A percentile compares a stretch with the other conserved stretches of the same genome.
These are phyloP conservation scores for Ctenopoma multispine DNA, from an alignment of 2,797 vertebrate species.

Conservation along the genomic window DNA sequence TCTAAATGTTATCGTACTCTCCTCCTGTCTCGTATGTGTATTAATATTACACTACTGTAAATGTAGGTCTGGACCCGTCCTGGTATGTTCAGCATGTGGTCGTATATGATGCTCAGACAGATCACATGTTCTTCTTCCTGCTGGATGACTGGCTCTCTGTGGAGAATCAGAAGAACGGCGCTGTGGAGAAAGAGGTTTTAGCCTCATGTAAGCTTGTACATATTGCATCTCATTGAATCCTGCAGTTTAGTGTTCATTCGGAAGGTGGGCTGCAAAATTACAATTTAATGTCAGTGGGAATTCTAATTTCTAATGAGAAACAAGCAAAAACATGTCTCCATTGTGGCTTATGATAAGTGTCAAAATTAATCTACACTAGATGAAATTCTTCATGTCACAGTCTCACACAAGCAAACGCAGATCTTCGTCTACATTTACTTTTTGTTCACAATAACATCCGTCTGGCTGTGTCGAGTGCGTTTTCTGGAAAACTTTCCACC, in stretches of 20 bases:
- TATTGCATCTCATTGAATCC: background rate
- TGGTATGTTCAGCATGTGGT: conserved; percentile 87
- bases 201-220: conserved; percentile 81
- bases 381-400: no score
- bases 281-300: no score
- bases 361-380: no score
- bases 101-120: conserved; percentile 86
- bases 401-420: no score
- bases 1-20: no score
- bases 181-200: conserved; percentile 85
- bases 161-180: conserved; percentile 81
- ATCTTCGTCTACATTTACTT: background rate
- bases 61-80: conserved; percentile 84
- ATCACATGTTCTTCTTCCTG: conserved; percentile 87
- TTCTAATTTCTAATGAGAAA: background rate
- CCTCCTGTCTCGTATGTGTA: no score
- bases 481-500: background rate
- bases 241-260: background rate
- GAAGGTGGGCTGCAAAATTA: no score
- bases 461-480: background rate
- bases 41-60: background rate
- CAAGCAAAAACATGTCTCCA: background rate
- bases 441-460: background rate
- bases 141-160: conserved; percentile 88
- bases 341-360: background rate